Percentiles rank a stretch among this genome's conserved stretches.
These are phyloP conservation scores for Dicrurus megarhynchus DNA, from an alignment of 2,113 vertebrate genomes.

Conservation along the genomic window DNA sequence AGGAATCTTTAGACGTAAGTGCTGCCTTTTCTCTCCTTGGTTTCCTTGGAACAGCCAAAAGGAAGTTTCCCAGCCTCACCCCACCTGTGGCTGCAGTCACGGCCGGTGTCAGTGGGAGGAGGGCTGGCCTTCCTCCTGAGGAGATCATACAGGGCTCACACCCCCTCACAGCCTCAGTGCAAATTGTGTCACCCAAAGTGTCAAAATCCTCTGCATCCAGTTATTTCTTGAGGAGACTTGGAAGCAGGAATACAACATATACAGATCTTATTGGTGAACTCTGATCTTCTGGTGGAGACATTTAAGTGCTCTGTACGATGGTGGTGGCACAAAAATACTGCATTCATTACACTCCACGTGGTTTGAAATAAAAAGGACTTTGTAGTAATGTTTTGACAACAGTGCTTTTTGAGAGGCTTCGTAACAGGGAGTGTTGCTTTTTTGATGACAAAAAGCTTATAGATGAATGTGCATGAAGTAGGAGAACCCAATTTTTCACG, in stretches of 20 bases:
- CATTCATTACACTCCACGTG: background rate
- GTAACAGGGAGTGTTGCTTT: background rate
- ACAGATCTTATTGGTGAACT: background rate
- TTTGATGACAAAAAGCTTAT: background rate
- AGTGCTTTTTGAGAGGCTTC: background rate
- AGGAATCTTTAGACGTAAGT: background rate
- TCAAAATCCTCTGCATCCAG: background rate
- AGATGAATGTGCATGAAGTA: background rate
- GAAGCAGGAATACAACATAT: background rate
- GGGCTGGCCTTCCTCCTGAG: background rate
- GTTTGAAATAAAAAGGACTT: background rate
- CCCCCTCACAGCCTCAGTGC: background rate
- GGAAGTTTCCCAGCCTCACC: background rate
- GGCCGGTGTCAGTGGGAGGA: background rate
- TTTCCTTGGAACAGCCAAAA: background rate
- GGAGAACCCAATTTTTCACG: background rate
- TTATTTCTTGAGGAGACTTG: background rate
- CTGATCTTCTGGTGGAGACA: background rate
- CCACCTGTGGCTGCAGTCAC: background rate
- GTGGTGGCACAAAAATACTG: background rate
- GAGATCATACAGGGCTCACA: background rate
- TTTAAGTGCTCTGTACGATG: accelerated
- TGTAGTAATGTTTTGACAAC: background rate
- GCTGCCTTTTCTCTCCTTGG: background rate
- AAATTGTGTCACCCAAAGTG: background rate